A percentile compares a stretch with the other conserved stretches of the same genome.
phyloP scores from a whole-genome alignment of 2,888 invertebrate genomes.

The Callyntrura guangdongensis region DNA sequence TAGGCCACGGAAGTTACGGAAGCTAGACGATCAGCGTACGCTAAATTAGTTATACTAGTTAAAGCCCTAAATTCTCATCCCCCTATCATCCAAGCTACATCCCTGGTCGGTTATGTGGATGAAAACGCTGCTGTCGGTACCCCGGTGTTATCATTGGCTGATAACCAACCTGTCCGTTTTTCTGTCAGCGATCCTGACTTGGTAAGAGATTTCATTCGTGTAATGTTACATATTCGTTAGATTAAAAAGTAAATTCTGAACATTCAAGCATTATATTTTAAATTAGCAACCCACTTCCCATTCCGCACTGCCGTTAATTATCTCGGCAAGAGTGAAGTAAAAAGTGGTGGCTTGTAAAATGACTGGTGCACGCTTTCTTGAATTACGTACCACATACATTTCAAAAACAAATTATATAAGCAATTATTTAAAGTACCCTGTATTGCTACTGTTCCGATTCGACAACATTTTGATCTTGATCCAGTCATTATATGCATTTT shows the following conservation, averaged over 20 bases:
- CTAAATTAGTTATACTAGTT: conserved; percentile 93
- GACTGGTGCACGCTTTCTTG: no score
- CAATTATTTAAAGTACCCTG: no score
- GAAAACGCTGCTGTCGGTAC: conserved; percentile 96
- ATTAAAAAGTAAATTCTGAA: no score
- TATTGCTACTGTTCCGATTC: no score
- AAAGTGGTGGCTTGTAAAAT: no score
- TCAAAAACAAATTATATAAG: no score
- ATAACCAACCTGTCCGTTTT: conserved; percentile 90
- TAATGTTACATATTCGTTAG: background rate
- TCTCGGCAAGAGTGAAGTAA: no score
- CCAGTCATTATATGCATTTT: background rate
- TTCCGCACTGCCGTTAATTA: no score
- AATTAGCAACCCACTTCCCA: no score
- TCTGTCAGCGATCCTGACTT: conserved; percentile 94
- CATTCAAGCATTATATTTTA: no score
- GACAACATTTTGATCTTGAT: no score
- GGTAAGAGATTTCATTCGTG: conserved; percentile 87
- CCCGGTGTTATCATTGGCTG: conserved; percentile 89
- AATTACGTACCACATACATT: no score
- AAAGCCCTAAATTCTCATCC: conserved; percentile 95
- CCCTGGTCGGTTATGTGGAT: conserved; percentile 92
- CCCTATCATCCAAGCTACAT: conserved; percentile 91
- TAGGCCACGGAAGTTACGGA: conserved; percentile 94
- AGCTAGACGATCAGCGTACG: conserved; percentile 92